Evolutionary conservation across 2,888 invertebrate species (phyloP), one percentile per base, ranked within the genome.

Genomic region (Pterostichus madidus): DNA sequence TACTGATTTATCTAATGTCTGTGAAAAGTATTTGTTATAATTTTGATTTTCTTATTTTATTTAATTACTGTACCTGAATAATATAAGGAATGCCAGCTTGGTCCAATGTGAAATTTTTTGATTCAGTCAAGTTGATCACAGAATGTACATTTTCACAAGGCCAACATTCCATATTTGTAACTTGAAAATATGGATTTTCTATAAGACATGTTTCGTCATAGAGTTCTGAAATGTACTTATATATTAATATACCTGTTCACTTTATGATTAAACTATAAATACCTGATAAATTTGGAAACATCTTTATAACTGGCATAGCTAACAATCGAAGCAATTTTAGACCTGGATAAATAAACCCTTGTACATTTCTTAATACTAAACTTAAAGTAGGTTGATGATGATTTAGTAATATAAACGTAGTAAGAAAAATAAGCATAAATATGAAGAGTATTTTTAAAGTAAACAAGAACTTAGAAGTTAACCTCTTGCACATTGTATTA

Each of bases 151-250:
- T 91, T 87, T 94, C 94, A 87, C 97, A 97, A 0, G 96, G 96
- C 93, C 95, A 95, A 88, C 97, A 97, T 87, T 96, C 96, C 92
- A 96, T 94, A 86, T 96, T 95, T n/a, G 92, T 91, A 8, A 96
- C 93, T 88, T 93, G 93, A 88, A 96, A 97, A 88, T 94, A 96
- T 11, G 97, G 97, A 90, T 97, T 97, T 88, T 94, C 94, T 85
- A 97, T 90, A 49, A 97, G 90, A 88, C 97, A 97, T 87, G 95
- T 94, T 89, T 97, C 96, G 91, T 97, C 96, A 87, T 97, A 96
- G 59, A 94, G 92, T 88, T 94, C 96, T 93, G 84, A 83, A 87
- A 86, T 59, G 79, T 10, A 39, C 15, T 39, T 44, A 35, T 10
- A 35, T 8, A 35, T 64, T 35, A 71, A 56, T 56, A 56, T 5